phyloP scores from a whole-genome alignment of 2,113 vertebrate genomes.

The Neolamprologus longior region DNA sequence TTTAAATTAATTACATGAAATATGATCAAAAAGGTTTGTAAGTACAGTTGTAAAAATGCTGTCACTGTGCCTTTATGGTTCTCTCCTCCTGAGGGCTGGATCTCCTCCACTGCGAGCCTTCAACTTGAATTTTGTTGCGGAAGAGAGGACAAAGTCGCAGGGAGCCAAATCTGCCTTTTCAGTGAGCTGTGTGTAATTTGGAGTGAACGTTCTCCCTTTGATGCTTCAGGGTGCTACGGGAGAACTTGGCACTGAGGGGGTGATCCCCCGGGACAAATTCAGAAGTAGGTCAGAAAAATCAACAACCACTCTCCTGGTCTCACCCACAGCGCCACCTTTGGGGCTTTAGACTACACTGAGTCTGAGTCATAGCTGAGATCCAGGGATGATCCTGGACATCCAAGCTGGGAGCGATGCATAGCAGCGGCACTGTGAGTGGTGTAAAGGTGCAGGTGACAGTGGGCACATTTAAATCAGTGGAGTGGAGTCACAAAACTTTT shows the following conservation, averaged over 20 bases:
- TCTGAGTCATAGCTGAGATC: background rate
- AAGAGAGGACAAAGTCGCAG: background rate
- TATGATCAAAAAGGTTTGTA: background rate
- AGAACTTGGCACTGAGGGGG: background rate
- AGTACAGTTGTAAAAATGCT: background rate
- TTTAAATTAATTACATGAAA: accelerated
- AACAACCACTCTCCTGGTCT: background rate
- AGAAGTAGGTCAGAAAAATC: background rate
- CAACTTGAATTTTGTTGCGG: background rate
- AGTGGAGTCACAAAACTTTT: background rate
- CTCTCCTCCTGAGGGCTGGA: background rate
- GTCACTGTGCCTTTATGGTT: background rate
- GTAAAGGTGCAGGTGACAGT: background rate
- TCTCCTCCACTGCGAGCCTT: background rate
- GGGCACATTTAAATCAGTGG: background rate
- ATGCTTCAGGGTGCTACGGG: background rate
- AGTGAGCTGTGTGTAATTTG: background rate
- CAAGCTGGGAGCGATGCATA: background rate
- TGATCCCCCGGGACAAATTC: background rate
- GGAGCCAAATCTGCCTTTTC: background rate
- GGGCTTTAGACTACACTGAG: background rate
- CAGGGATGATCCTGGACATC: background rate
- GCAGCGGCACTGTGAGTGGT: background rate
- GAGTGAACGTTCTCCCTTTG: background rate
- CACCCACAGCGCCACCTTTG: background rate